Base-by-base conservation (phyloP, 2,113 vertebrate species). In the Xiphophorus couchianus region DNA sequence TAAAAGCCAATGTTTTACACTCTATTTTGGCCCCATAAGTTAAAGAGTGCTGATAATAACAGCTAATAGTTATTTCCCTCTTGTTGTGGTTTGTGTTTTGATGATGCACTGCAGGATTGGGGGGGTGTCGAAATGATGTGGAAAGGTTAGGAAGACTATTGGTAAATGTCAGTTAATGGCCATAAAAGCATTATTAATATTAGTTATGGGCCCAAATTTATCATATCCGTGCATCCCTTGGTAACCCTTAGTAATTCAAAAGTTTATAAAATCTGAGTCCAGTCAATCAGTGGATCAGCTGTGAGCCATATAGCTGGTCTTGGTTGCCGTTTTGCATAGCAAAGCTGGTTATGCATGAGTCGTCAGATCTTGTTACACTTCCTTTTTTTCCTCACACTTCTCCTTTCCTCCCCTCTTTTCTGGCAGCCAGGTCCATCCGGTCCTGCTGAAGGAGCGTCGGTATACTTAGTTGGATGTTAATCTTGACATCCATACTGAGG, bases 401-500 rank as follows among this genome's bases (percentile, higher is more conserved):
- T 70, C n/a, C 58, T 67, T 54, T 81, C 27, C 61, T 22, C 30
- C 8, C 54, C 58, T 78, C 62, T 75, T 74, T 29, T 81, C 66
- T 89, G 85, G 79, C 83, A 84, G 81, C 37, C 68, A 15, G 64
- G 74, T 87, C 71, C 64, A 61, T 79, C 80, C 68, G 58, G 80
- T 80, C 60, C 77, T 60, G 80, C 68, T 81, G 70, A 51, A 76
- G 65, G 33, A 77, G 69, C 83, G 83, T 77, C 48, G 28, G 78
- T 84, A 44, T 80, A 71, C 77, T 27, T 60, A 61, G 74, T 25
- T 66, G 70, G 84, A 73, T 86, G 82, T 74, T 81, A 79, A 77
- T 77, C 83, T 82, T 88, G 86, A 90, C 77, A 77, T 74, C 54
- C 82, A 90, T 71, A 76, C 87, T 81, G 82, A 89, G 85, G 89